Conservation (phyloP, 1,140 invertebrate genomes). For the Habropoda laboriosa region DNA sequence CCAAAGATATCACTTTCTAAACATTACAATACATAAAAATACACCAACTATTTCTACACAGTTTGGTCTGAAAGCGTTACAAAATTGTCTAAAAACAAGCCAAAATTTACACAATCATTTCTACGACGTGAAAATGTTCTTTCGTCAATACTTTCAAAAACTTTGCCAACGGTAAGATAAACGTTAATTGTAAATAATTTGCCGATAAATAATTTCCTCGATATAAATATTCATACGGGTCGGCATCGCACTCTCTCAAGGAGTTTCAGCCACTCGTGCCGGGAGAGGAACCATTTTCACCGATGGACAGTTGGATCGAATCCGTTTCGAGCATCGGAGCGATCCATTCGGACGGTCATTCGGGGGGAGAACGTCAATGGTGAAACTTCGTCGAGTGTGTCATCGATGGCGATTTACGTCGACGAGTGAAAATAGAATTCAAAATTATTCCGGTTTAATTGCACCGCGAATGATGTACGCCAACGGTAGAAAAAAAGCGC, state of each 20-base stretch:
- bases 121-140: background rate
- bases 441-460: conserved; percentile 38
- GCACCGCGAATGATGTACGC: background rate
- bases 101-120: no score
- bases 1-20: no score
- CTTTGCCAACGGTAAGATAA: no score
- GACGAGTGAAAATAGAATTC: conserved; percentile 16
- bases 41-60: no score
- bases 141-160: no score
- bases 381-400: background rate
- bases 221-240: background rate
- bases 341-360: background rate
- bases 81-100: no score
- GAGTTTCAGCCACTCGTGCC: background rate
- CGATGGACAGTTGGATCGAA: background rate
- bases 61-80: no score
- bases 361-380: background rate
- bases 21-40: no score
- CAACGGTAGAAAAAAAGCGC: background rate
- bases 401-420: background rate
- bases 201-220: background rate
- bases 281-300: background rate
- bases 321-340: background rate
- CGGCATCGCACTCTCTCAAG: background rate
- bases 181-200: no score